Conservation (phyloP, 2,797 vertebrate genomes). For the Argya squamiceps region DNA sequence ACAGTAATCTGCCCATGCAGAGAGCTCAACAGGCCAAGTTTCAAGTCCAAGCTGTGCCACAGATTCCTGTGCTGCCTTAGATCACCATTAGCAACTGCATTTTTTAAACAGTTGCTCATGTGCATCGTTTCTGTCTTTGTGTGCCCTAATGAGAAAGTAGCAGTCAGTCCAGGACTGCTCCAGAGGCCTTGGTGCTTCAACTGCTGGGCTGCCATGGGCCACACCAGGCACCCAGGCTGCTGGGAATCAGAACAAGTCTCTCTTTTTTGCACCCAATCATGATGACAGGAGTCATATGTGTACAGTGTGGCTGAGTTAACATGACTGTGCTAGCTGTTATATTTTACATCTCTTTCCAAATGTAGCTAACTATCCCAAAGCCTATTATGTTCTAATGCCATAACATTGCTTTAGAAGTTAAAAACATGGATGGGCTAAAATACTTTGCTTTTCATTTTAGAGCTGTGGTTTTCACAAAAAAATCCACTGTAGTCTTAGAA, state of each 20-base stretch:
- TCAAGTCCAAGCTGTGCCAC: background rate
- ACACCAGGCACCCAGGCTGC: background rate
- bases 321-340: background rate
- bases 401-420: background rate
- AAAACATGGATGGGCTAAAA: background rate
- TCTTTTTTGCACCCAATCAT: background rate
- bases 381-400: background rate
- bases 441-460: background rate
- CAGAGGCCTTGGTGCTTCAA: background rate
- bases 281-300: background rate
- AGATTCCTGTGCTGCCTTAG: background rate
- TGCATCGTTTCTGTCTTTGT: background rate
- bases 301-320: background rate
- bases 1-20: background rate
- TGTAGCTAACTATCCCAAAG: background rate
- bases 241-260: background rate
- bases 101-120: background rate
- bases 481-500: background rate
- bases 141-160: background rate
- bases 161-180: background rate
- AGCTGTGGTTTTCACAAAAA: background rate
- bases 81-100: constrained; percentile 3
- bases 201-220: rapidly evolving
- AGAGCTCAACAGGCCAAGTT: background rate
- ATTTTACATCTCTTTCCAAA: background rate